These are phyloP conservation scores for Bubalus kerabau DNA, from an alignment of 2,113 vertebrate species.

Conservation along the genomic window DNA sequence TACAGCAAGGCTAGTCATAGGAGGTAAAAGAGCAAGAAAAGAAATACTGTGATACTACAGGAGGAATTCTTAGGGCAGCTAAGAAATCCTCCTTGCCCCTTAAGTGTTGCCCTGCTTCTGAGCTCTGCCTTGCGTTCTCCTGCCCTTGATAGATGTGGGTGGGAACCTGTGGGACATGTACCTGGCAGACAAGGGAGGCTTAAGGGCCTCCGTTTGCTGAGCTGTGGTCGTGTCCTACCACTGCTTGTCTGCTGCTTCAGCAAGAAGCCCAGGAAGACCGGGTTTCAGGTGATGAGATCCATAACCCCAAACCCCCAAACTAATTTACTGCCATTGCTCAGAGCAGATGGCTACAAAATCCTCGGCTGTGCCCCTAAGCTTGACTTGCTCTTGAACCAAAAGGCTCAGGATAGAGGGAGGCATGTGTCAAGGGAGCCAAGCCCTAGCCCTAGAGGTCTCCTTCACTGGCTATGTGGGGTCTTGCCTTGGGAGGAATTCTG, in stretches of 20 bases:
- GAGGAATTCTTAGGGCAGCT: not conserved
- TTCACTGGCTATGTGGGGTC: not conserved
- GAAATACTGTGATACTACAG: not conserved
- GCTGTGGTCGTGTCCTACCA: not conserved
- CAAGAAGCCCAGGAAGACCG: not conserved
- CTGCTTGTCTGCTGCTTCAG: not conserved
- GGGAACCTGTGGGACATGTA: not conserved
- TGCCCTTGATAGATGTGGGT: not conserved
- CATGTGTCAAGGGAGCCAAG: accelerated
- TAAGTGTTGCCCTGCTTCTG: not conserved
- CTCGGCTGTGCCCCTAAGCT: not conserved
- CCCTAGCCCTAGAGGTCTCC: not conserved
- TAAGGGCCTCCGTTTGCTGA: not conserved
- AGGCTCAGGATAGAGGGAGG: not conserved
- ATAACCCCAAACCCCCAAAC: constrained; percentile 19
- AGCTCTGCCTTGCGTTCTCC: not conserved
- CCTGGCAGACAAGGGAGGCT: not conserved
- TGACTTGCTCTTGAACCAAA: not conserved
- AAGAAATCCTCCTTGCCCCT: not conserved
- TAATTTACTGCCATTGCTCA: constrained; percentile 32
- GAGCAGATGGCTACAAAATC: not conserved
- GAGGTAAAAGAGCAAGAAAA: not conserved
- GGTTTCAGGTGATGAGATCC: not conserved
- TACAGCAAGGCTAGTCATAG: not conserved
- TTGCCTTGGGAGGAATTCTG: not conserved